A percentile compares a stretch with the other conserved stretches of the same genome.
Evolutionary conservation across 2,113 vertebrate genomes (phyloP).

Genomic region (Chroicocephalus ridibundus): DNA sequence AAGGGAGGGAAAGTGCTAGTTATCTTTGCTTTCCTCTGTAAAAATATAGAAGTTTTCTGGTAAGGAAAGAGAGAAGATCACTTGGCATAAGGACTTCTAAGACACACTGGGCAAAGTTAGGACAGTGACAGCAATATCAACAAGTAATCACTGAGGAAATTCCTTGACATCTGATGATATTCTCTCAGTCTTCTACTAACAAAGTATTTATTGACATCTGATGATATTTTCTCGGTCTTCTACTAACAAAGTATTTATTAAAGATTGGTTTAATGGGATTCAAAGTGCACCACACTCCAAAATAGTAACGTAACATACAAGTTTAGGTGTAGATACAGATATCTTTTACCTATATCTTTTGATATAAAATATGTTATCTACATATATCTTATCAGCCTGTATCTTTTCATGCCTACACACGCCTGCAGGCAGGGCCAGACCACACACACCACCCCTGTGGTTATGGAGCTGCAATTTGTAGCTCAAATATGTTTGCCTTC

Average conservation of each 20-base stretch:
- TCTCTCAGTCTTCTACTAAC: neutral
- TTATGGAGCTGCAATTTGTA: neutral
- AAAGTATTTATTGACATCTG: neutral
- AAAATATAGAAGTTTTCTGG: neutral
- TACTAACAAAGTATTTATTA: neutral
- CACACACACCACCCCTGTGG: neutral
- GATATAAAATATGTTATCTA: neutral
- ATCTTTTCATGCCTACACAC: neutral
- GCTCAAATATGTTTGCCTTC: neutral
- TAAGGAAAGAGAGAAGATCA: neutral
- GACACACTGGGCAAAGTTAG: neutral
- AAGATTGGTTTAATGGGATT: neutral
- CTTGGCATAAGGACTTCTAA: neutral
- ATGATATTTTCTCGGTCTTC: neutral
- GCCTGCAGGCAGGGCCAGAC: neutral
- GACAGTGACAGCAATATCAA: neutral
- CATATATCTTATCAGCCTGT: neutral
- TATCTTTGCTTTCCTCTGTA: neutral
- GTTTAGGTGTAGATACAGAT: neutral
- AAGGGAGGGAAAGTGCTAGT: neutral
- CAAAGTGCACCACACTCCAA: neutral
- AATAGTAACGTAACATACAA: neutral
- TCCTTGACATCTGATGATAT: neutral
- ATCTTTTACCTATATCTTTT: neutral
- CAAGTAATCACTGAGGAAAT: neutral